Conservation (phyloP, 2,113 vertebrate species). For the Spea bombifrons region DNA sequence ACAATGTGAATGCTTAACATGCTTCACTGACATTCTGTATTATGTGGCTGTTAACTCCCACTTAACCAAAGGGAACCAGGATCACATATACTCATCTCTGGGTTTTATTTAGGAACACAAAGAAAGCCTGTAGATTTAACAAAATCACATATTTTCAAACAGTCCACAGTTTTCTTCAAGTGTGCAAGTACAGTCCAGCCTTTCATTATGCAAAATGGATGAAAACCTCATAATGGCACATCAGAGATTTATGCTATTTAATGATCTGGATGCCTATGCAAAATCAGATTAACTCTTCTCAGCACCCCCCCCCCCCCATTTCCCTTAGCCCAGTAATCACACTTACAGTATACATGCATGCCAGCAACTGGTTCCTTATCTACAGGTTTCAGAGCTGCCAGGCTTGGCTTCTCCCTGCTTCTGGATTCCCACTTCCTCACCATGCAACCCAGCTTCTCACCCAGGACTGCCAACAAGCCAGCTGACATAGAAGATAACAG, state of each 20-base stretch:
- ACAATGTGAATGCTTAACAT: constrained; percentile 45
- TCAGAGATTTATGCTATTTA: constrained; percentile 22
- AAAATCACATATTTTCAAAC: background rate
- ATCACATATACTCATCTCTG: background rate
- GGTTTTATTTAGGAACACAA: background rate
- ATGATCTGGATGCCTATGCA: constrained; percentile 37
- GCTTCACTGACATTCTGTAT: constrained; percentile 24
- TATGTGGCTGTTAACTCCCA: constrained; percentile 29
- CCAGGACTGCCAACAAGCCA: constrained; percentile 43
- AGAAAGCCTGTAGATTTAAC: background rate
- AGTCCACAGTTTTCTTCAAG: background rate
- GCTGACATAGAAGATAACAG: constrained; percentile 41
- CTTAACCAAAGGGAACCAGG: background rate
- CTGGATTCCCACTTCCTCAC: constrained; percentile 8
- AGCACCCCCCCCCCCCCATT: constrained; percentile 1
- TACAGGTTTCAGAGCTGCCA: constrained; percentile 51
- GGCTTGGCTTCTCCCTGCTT: constrained; percentile 20
- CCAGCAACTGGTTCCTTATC: constrained; percentile 50
- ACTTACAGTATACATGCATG: constrained; percentile 45
- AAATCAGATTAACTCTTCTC: constrained; percentile 42
- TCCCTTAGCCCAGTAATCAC: constrained; percentile 44
- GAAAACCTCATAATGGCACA: constrained; percentile 47
- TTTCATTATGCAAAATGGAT: constrained; percentile 61
- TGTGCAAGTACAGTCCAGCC: background rate
- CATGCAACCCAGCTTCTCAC: constrained; percentile 48